These are phyloP conservation scores for Cantharis rufa DNA, from an alignment of 2,888 invertebrate species.

Conservation along the genomic window DNA sequence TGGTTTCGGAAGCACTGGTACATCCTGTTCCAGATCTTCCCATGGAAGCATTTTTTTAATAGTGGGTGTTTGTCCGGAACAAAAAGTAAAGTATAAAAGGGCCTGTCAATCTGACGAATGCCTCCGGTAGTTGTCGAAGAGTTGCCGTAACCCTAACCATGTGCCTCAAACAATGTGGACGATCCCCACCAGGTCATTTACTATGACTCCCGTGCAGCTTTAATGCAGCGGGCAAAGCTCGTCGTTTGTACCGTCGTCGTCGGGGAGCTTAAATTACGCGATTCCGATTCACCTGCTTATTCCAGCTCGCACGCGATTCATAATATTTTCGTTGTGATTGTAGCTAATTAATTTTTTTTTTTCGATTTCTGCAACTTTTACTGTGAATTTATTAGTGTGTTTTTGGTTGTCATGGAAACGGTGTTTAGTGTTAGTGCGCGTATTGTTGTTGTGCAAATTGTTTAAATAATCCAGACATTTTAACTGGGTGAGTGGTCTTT, in stretches of 20 bases:
- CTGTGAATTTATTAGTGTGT: neutral
- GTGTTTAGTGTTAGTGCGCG: neutral
- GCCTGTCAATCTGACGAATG: constrained; percentile 33
- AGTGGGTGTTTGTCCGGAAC: constrained; percentile 15
- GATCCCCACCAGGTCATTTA: constrained; percentile 21
- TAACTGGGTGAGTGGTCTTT: neutral
- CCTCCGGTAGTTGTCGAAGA: constrained; percentile 34
- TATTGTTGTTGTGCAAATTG: neutral
- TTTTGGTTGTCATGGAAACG: neutral
- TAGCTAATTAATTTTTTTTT: neutral
- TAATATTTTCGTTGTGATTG: neutral
- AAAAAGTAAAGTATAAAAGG: constrained; percentile 24
- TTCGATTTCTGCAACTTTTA: neutral
- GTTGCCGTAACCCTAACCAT: constrained; percentile 30
- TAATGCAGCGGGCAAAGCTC: constrained; percentile 16
- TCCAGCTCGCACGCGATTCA: neutral
- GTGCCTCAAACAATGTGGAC: constrained; percentile 25
- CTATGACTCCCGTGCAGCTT: constrained; percentile 8
- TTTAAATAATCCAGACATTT: neutral
- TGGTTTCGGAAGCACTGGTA: neutral
- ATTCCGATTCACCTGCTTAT: neutral
- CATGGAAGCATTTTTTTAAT: neutral
- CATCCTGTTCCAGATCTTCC: neutral
- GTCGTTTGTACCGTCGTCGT: neutral
- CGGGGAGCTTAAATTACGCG: neutral